Evolutionary conservation across 2,888 invertebrate genomes (phyloP).

Genomic region (Phyto melanocephala): DNA sequence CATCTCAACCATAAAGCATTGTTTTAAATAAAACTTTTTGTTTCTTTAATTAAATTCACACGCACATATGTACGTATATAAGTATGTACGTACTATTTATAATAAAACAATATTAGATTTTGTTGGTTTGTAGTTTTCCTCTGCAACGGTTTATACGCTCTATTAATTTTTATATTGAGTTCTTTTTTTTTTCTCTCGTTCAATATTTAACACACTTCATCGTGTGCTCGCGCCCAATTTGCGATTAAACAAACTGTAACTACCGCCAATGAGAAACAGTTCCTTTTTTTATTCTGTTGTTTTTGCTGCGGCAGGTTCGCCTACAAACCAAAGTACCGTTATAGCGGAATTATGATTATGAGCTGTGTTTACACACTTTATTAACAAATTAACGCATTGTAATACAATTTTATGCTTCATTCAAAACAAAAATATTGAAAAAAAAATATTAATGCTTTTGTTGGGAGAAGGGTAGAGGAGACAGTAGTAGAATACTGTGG

Average conservation of each 20-base stretch:
- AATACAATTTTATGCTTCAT: conserved; percentile 69
- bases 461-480: conserved; percentile 1
- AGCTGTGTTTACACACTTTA: conserved; percentile 75
- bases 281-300: conserved; percentile 44
- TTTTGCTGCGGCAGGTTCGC: conserved; percentile 59
- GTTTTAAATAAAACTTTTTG: conserved; percentile 1
- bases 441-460: conserved; percentile 21
- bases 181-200: conserved; percentile 28
- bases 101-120: conserved; percentile 17
- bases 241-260: conserved; percentile 20
- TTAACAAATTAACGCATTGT: conserved; percentile 75
- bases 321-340: conserved; percentile 64
- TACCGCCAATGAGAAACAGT: conserved; percentile 11
- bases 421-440: conserved; percentile 40
- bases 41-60: conserved; percentile 27
- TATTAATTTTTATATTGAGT: conserved; percentile 70
- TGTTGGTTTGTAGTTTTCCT: conserved; percentile 46
- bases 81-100: too few species aligned
- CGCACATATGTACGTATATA: neutral
- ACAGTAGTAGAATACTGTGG: conserved; percentile 27
- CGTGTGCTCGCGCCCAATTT: conserved; percentile 35
- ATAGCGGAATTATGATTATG: conserved; percentile 70
- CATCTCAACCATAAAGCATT: conserved; percentile 47
- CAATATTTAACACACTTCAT: conserved; percentile 50
- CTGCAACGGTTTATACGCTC: conserved; percentile 74